phyloP scores from a whole-genome alignment of 2,113 vertebrate species.

The Triplophysa siluroides region DNA sequence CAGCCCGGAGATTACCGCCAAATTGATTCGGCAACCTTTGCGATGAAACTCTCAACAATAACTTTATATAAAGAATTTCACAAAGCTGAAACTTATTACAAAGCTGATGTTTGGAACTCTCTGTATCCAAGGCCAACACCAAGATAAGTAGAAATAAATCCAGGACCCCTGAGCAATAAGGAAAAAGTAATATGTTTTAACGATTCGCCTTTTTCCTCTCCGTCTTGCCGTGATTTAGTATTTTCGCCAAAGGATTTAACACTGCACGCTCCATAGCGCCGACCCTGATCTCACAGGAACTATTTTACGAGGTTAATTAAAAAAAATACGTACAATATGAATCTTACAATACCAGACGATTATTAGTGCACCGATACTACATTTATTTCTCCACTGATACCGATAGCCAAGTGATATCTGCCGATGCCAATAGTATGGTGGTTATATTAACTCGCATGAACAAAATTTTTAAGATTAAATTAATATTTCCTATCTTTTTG shows the following conservation, averaged over 20 bases:
- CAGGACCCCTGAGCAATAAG: neutral
- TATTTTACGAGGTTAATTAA: too few species aligned
- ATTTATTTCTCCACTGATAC: too few species aligned
- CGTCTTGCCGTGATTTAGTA: neutral
- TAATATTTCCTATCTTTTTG: too few species aligned
- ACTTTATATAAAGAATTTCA: slow-evolving; percentile 18
- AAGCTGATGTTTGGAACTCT: neutral
- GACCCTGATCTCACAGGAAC: neutral
- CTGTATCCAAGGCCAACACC: slow-evolving; percentile 11
- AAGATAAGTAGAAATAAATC: slow-evolving; percentile 17
- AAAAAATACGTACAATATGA: too few species aligned
- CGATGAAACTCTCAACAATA: slow-evolving; percentile 9
- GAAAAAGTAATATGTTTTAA: neutral
- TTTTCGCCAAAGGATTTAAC: neutral
- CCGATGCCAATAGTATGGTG: too few species aligned
- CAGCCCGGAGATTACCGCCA: neutral
- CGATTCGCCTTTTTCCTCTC: neutral
- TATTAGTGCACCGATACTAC: too few species aligned
- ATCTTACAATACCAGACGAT: too few species aligned
- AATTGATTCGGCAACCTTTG: slow-evolving; percentile 4
- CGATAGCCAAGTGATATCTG: too few species aligned
- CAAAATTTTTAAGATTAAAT: too few species aligned
- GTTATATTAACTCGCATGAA: too few species aligned
- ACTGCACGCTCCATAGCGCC: neutral
- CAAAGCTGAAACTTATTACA: slow-evolving; percentile 18